Evolutionary conservation across 2,113 vertebrate genomes (phyloP).

Genomic region (Pangasianodon gigas): DNA sequence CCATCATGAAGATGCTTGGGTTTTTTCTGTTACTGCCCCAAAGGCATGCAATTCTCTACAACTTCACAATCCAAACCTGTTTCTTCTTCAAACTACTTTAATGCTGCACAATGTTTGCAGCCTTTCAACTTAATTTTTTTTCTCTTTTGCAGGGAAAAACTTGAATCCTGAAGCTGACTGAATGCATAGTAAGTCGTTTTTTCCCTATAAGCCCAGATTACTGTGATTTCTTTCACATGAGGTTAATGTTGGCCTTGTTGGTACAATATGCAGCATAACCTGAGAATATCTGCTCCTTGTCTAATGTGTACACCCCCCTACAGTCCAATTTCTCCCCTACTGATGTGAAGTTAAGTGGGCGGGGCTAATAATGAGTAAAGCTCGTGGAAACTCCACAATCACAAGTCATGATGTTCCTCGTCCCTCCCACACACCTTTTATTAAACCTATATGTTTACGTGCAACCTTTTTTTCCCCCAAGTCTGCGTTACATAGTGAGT

Average conservation of each 20-base stretch:
- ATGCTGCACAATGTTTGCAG: neutral
- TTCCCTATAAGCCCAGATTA: too few species aligned
- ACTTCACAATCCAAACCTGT: neutral
- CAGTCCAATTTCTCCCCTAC: neutral
- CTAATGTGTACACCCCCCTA: neutral
- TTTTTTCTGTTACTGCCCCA: neutral
- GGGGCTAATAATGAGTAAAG: neutral
- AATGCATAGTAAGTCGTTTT: too few species aligned
- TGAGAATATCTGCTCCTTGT: neutral
- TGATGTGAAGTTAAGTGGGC: neutral
- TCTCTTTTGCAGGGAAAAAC: too few species aligned
- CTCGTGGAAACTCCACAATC: neutral
- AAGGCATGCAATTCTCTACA: neutral
- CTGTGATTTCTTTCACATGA: too few species aligned
- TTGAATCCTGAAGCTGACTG: too few species aligned
- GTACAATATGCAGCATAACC: neutral
- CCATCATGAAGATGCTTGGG: neutral
- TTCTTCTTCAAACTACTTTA: neutral
- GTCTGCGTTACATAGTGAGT: too few species aligned
- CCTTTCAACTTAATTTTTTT: neutral
- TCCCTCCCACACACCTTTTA: too few species aligned
- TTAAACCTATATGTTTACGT: too few species aligned
- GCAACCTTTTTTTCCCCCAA: too few species aligned
- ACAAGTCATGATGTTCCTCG: too few species aligned
- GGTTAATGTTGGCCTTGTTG: neutral